Evolutionary conservation across 1,140 invertebrate genomes (phyloP).

Genomic region (Venustaconcha ellipsiformis): DNA sequence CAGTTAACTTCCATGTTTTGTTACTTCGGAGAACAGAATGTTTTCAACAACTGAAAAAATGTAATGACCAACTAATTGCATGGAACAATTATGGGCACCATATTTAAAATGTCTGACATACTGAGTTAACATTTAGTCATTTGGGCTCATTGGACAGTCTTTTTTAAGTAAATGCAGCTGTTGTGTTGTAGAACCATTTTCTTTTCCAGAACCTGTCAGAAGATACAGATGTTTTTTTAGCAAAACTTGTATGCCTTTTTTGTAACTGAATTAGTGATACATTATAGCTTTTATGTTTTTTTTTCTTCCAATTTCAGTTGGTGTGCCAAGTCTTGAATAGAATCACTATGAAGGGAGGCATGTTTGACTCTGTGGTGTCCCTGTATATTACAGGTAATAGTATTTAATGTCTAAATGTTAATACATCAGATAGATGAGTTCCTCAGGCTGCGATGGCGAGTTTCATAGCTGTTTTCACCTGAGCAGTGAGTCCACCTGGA

Average conservation of each 20-base stretch:
- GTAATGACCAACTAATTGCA: too few species aligned
- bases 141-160: too few species aligned
- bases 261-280: not conserved
- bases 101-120: too few species aligned
- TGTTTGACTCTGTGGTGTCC: conserved; percentile 31
- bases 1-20: too few species aligned
- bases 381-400: conserved; percentile 29
- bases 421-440: not conserved
- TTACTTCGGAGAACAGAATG: too few species aligned
- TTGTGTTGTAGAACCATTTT: not conserved
- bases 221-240: not conserved
- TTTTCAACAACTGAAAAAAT: too few species aligned
- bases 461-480: not conserved
- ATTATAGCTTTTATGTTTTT: not conserved
- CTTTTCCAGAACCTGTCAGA: not conserved
- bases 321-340: conserved; percentile 23
- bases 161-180: too few species aligned
- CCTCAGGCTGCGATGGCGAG: not conserved
- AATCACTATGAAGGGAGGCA: conserved; percentile 30
- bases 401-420: not conserved
- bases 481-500: too few species aligned
- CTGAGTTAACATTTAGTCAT: too few species aligned
- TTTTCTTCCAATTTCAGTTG: conserved; percentile 11
- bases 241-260: not conserved
- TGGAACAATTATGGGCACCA: too few species aligned